phyloP scores from a whole-genome alignment of 2,113 vertebrate genomes.

The Irena cyanogastra region DNA sequence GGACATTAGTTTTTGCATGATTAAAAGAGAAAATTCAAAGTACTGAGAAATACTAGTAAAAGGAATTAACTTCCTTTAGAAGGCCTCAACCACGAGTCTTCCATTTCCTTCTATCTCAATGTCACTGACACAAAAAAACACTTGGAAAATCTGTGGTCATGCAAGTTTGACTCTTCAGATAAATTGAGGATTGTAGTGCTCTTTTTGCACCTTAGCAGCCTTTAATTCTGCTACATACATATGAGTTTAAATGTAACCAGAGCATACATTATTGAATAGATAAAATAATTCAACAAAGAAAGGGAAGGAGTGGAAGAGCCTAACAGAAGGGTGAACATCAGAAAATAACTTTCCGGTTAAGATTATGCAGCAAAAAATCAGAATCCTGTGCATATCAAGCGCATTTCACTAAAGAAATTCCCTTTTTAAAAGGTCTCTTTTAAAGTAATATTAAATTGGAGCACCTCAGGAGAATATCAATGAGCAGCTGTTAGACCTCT shows the following conservation, averaged over 20 bases:
- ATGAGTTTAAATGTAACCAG: neutral
- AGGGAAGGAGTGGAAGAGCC: neutral
- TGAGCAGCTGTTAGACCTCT: neutral
- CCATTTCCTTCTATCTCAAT: neutral
- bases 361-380: neutral
- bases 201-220: neutral
- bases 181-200: neutral
- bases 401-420: neutral
- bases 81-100: neutral
- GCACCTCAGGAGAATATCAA: neutral
- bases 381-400: neutral
- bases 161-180: neutral
- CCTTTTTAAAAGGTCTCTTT: neutral
- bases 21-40: neutral
- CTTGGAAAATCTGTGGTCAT: neutral
- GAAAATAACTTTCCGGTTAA: neutral
- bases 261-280: neutral
- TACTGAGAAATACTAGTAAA: neutral
- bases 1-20: neutral
- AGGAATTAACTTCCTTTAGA: neutral
- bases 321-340: neutral
- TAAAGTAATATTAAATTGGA: neutral
- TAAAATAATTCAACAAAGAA: neutral
- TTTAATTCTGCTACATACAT: neutral
- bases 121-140: neutral